Evolutionary conservation across 2,113 vertebrate species (phyloP), one percentile per base, ranked within the genome.

Genomic region (Ciconia maguari): DNA sequence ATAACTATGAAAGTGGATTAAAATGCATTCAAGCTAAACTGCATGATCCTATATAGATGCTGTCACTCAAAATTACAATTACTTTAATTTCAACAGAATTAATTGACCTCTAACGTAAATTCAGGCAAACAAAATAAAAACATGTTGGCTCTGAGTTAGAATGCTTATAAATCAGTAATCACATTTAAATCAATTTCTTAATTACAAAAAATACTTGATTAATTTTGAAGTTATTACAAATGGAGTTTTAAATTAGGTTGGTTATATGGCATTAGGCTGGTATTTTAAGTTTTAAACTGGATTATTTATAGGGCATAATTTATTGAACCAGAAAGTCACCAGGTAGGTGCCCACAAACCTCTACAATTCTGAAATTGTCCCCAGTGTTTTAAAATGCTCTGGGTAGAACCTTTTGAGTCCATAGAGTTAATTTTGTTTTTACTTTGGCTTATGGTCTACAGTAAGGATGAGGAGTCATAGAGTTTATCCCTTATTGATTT

Each of bases 41-140:
- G 42, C 52, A 25, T 79, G 26, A 79, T 85, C 61, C 65, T 41
- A 49, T 76, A 55, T 15, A 82, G 41, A 61, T 85, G 65, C 61
- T 91, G 81, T 76, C 89, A 46, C 69, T 89, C 66, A 82, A 93
- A 92, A 92, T 87, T 78, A 78, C 46, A 78, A 8, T 55, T 13
- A 58, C 52, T 91, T 94, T 87, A 55, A 64, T 95, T 87, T 93
- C 52, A 79, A 84, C 44, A 76, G 75, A 81, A 87, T 84, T 91
- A 93, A 94, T 82, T 95, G 61, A 79, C 69, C 16, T 95, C 18
- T 52, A 34, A 44, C 5, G 6, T 90, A 91, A 96, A 30, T 85
- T 72, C 65, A 87, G 74, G 30, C 21, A 87, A 94, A 84, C 74
- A 87, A 83, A 95, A 87, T 52, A 55, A 87, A 95, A 91, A 48